Evolutionary conservation across 2,888 invertebrate genomes (phyloP).

Genomic region (Drosophila histrio): DNA sequence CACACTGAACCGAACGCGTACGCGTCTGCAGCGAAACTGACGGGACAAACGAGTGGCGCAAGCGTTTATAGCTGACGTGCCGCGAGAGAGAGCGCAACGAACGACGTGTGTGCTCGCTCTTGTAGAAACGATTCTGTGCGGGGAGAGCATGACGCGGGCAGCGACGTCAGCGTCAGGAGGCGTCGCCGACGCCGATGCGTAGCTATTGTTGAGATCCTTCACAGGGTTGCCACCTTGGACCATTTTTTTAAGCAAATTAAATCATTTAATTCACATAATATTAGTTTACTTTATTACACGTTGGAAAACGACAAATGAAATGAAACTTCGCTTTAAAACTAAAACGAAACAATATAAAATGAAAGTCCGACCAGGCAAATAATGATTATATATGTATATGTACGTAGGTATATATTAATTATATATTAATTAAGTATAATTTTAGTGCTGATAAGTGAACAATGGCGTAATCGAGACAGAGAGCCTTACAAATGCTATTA

Average conservation of each 20-base stretch:
- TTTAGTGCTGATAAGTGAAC: conserved; percentile 26
- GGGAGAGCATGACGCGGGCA: neutral
- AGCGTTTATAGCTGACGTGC: conserved; percentile 42
- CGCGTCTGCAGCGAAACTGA: conserved; percentile 45
- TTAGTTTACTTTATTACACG: too few relatives aligned
- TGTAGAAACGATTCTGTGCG: neutral
- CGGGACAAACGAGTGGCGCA: conserved; percentile 16
- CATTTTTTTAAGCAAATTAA: too few relatives aligned
- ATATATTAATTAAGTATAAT: conserved; percentile 2
- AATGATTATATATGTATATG: conserved; percentile 11
- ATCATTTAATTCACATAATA: too few relatives aligned
- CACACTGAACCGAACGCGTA: conserved; percentile 46
- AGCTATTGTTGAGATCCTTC: conserved; percentile 22
- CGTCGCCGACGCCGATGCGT: too few relatives aligned
- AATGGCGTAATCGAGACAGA: neutral
- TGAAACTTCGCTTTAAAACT: too few relatives aligned
- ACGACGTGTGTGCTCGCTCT: neutral
- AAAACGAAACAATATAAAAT: too few relatives aligned
- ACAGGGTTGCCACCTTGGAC: too few relatives aligned
- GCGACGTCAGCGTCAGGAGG: conserved; percentile 1
- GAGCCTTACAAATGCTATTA: conserved; percentile 16
- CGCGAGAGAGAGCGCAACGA: neutral
- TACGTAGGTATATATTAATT: neutral
- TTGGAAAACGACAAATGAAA: too few relatives aligned
- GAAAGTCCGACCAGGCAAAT: neutral